phyloP scores from a whole-genome alignment of 2,113 vertebrate genomes.

The Psettodes erumei region DNA sequence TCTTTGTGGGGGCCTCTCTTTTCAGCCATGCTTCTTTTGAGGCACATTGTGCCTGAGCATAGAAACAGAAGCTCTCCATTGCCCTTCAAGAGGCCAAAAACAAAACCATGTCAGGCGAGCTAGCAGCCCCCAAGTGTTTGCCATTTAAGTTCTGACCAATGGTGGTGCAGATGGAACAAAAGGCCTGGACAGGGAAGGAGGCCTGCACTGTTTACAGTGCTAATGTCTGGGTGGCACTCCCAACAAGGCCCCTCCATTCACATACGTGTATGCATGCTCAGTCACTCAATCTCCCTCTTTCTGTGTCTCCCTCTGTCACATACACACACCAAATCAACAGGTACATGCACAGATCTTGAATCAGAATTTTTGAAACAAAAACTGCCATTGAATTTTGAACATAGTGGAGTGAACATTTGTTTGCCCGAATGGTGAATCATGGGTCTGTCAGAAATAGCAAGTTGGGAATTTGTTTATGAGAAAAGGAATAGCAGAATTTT shows the following conservation, averaged over 20 bases:
- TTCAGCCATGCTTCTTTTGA: slow-evolving; percentile 79
- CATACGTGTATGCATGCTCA: slow-evolving; percentile 48
- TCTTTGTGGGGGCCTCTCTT: slow-evolving; percentile 76
- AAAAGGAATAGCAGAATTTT: background rate
- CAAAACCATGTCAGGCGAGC: slow-evolving; percentile 82
- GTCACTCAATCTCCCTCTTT: slow-evolving; percentile 44
- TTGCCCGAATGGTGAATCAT: background rate
- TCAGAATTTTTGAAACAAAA: background rate
- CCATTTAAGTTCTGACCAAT: slow-evolving; percentile 79
- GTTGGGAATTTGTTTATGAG: background rate
- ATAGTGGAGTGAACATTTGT: background rate
- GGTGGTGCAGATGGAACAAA: slow-evolving; percentile 76
- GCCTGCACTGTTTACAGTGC: slow-evolving; percentile 78
- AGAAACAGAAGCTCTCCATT: slow-evolving; percentile 82
- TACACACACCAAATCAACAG: slow-evolving; percentile 45
- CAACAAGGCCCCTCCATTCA: slow-evolving; percentile 60
- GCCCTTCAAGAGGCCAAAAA: slow-evolving; percentile 78
- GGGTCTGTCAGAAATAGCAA: background rate
- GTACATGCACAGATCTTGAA: slow-evolving; percentile 16
- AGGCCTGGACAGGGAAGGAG: slow-evolving; percentile 68
- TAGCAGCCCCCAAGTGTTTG: slow-evolving; percentile 82
- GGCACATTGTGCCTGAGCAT: slow-evolving; percentile 74
- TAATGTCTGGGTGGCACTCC: slow-evolving; percentile 74
- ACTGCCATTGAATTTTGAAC: background rate
- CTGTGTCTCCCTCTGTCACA: slow-evolving; percentile 20